A percentile compares a stretch with the other conserved stretches of the same genome.
phyloP scores from a whole-genome alignment of 2,888 invertebrate species.

The Drosophila phalerata region DNA sequence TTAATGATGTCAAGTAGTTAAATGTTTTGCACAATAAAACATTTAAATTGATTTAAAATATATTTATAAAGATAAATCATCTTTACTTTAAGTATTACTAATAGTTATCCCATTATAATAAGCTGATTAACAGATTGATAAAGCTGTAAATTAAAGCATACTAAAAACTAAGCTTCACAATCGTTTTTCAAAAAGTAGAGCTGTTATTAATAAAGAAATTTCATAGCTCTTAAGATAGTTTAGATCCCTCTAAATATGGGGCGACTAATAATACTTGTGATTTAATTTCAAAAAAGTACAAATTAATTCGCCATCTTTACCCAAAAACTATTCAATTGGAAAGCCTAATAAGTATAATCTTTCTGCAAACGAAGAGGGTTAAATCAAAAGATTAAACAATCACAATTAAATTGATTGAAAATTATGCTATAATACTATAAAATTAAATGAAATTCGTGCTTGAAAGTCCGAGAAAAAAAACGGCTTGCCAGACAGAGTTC shows the following conservation, averaged over 20 bases:
- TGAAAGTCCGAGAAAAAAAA: neutral
- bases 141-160: too few species aligned
- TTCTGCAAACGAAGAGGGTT: neutral
- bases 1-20: neutral
- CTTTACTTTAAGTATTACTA: too few species aligned
- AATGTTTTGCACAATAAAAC: neutral
- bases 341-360: neutral
- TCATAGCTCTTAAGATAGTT: too few species aligned
- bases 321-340: neutral
- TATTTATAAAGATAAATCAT: too few species aligned
- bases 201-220: too few species aligned
- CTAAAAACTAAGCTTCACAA: too few species aligned
- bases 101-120: too few species aligned
- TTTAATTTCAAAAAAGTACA: neutral
- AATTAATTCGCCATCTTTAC: neutral
- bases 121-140: too few species aligned
- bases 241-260: too few species aligned
- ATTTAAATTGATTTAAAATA: too few species aligned
- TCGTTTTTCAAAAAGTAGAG: too few species aligned
- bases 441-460: conserved; percentile 9
- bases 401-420: conserved; percentile 6
- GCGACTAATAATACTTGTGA: neutral
- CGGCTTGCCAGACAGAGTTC: neutral
- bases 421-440: conserved; percentile 5
- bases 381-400: conserved; percentile 7